phyloP scores from a whole-genome alignment of 2,797 vertebrate species.

The Onychomys leucogaster region DNA sequence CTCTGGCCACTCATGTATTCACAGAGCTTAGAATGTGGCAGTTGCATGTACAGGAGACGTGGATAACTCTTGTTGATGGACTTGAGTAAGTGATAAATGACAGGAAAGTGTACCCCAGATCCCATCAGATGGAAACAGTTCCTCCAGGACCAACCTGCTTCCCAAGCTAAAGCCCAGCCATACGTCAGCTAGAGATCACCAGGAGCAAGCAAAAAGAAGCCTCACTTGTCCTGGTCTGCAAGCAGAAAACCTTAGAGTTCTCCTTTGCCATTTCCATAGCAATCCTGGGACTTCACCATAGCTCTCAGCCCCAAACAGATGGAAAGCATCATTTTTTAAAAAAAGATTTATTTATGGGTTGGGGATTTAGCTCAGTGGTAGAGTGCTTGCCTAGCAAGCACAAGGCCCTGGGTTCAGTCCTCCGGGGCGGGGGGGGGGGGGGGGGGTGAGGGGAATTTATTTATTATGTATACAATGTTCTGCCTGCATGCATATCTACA shows the following conservation, averaged over 20 bases:
- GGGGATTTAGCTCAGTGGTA: too few species aligned
- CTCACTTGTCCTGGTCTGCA: not conserved
- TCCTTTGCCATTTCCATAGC: not conserved
- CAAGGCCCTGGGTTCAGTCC: too few species aligned
- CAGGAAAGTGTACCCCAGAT: not conserved
- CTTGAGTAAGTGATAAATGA: not conserved
- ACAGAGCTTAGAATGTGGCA: too few species aligned
- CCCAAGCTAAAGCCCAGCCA: not conserved
- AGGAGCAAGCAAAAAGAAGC: slow-evolving; percentile 6
- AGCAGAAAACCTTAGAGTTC: not conserved
- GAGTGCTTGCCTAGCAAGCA: too few species aligned
- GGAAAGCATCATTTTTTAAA: not conserved
- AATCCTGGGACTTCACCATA: slow-evolving; percentile 12
- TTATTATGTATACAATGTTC: too few species aligned
- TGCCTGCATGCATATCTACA: too few species aligned
- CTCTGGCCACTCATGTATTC: not conserved
- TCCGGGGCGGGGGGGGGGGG: too few species aligned
- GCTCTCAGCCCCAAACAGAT: not conserved
- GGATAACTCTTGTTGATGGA: not conserved
- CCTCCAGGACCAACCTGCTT: not conserved
- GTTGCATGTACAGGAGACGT: accelerated
- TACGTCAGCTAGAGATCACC: not conserved
- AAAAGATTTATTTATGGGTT: too few species aligned
- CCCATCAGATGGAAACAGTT: not conserved
- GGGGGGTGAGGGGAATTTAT: too few species aligned